phyloP scores from a whole-genome alignment of 2,113 vertebrate species.

The Nipponia nippon region DNA sequence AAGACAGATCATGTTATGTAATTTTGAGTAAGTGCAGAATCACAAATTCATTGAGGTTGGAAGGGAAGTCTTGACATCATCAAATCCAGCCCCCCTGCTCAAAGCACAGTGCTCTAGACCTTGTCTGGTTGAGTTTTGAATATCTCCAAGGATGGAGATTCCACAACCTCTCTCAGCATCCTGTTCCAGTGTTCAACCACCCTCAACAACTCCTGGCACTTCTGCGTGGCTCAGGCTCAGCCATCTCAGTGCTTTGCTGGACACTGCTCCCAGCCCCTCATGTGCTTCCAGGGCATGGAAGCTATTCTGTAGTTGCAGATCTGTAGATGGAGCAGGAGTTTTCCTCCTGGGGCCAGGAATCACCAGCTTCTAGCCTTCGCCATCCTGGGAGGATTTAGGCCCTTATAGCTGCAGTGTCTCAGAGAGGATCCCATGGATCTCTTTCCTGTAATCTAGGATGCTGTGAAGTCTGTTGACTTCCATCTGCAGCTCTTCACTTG shows the following conservation, averaged over 20 bases:
- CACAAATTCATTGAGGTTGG: neutral
- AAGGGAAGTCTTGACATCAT: neutral
- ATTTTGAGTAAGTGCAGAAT: neutral
- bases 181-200: neutral
- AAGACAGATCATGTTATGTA: neutral
- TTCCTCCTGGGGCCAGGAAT: neutral
- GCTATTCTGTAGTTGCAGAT: neutral
- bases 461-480: neutral
- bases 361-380: neutral
- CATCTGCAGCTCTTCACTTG: neutral
- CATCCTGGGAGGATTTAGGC: neutral
- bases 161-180: neutral
- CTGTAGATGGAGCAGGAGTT: neutral
- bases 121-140: neutral
- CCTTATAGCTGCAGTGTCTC: neutral
- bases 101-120: neutral
- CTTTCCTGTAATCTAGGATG: neutral
- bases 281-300: neutral
- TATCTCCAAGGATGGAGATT: neutral
- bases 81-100: neutral
- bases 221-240: neutral
- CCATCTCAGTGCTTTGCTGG: neutral
- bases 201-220: neutral
- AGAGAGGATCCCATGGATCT: neutral
- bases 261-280: neutral